Evolutionary conservation across 2,888 invertebrate genomes (phyloP).

Genomic region (Epicampocera succincta): DNA sequence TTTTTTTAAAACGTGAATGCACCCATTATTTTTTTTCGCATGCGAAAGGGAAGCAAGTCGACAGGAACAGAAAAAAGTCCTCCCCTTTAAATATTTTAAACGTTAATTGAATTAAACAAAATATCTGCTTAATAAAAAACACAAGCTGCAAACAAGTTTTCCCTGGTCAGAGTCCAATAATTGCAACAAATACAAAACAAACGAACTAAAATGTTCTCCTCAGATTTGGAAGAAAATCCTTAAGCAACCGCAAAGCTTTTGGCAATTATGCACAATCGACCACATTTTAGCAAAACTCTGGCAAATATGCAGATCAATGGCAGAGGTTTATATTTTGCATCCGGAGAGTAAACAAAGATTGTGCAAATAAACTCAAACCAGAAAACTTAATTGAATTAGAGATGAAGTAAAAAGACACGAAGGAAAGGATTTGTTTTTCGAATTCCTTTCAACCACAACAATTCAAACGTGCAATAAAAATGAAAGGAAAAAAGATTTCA

Average conservation of each 20-base stretch:
- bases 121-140: neutral
- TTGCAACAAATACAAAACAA: slow-evolving; percentile 6
- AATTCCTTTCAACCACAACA: slow-evolving; percentile 31
- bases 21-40: no score
- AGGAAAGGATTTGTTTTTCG: slow-evolving; percentile 38
- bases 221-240: slow-evolving; percentile 46
- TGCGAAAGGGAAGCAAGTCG: no score
- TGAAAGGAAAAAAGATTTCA: slow-evolving; percentile 11
- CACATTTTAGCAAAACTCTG: slow-evolving; percentile 53
- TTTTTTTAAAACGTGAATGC: no score
- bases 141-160: no score
- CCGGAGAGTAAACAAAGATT: slow-evolving; percentile 15
- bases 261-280: slow-evolving; percentile 66
- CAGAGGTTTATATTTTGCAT: slow-evolving; percentile 24
- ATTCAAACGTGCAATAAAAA: slow-evolving; percentile 21
- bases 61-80: no score
- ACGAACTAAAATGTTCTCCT: neutral
- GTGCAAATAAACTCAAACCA: slow-evolving; percentile 33
- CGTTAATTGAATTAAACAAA: slow-evolving; percentile 47
- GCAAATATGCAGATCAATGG: slow-evolving; percentile 59
- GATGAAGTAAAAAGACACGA: neutral
- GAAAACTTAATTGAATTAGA: slow-evolving; percentile 45
- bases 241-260: slow-evolving; percentile 60
- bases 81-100: neutral
- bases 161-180: neutral